Percentiles rank a stretch among this genome's conserved stretches.
These are phyloP conservation scores for Cryptoprocta ferox DNA, from an alignment of 2,797 vertebrate species.

Conservation along the genomic window DNA sequence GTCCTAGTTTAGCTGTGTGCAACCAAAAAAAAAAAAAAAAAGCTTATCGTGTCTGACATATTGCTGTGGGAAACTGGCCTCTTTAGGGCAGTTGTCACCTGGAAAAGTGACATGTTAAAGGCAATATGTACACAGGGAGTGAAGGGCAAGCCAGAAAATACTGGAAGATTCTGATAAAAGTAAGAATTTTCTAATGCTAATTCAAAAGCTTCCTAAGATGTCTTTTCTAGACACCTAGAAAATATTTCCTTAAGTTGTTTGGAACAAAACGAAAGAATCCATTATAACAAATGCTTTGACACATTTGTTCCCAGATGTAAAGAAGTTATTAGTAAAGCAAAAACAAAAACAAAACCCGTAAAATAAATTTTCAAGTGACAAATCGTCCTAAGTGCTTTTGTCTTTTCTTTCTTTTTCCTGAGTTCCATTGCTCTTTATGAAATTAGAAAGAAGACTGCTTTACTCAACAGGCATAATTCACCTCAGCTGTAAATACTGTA, in stretches of 20 bases:
- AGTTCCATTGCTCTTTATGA: neutral
- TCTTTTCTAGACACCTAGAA: slow-evolving; percentile 28
- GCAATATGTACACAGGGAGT: slow-evolving; percentile 76
- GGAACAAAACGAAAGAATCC: neutral
- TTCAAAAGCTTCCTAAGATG: slow-evolving; percentile 73
- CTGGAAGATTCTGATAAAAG: slow-evolving; percentile 77
- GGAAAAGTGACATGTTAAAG: slow-evolving; percentile 84
- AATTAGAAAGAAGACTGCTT: neutral
- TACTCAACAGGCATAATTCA: neutral
- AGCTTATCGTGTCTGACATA: slow-evolving; percentile 81
- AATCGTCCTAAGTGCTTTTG: neutral
- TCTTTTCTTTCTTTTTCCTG: neutral
- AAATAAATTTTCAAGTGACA: neutral
- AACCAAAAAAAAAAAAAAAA: slow-evolving; percentile 67
- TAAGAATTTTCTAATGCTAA: slow-evolving; percentile 63
- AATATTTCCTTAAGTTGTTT: slow-evolving; percentile 30
- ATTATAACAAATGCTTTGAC: neutral
- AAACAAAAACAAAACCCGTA: neutral
- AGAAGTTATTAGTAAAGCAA: neutral
- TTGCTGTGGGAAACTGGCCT: slow-evolving; percentile 81
- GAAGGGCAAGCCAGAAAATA: slow-evolving; percentile 78
- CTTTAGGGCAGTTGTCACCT: slow-evolving; percentile 80
- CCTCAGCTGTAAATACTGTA: neutral
- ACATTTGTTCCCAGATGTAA: neutral
- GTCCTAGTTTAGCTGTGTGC: slow-evolving; percentile 67